Conservation (phyloP, 2,113 vertebrate genomes). For the Xenus cinereus region DNA sequence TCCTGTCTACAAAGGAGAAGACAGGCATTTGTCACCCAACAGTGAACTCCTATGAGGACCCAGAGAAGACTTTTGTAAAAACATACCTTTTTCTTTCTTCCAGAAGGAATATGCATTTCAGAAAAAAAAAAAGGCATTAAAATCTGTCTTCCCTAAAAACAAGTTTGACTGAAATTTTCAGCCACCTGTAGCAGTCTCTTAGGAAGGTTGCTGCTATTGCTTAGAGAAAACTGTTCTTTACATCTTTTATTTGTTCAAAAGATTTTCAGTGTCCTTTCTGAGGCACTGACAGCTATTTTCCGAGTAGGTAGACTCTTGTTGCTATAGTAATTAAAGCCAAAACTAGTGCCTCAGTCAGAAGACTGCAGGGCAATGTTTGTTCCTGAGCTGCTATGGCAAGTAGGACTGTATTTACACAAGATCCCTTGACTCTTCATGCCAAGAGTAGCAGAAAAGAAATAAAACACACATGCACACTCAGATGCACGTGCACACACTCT, state of each 20-base stretch:
- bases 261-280: neutral
- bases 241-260: neutral
- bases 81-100: neutral
- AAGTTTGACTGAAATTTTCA: neutral
- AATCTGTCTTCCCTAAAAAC: neutral
- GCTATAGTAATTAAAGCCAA: neutral
- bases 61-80: neutral
- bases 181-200: neutral
- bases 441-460: neutral
- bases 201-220: neutral
- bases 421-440: neutral
- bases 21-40: neutral
- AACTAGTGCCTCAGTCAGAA: neutral
- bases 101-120: neutral
- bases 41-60: neutral
- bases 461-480: neutral
- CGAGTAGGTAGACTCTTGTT: neutral
- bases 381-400: neutral
- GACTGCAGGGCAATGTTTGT: neutral
- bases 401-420: neutral
- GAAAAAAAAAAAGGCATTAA: neutral
- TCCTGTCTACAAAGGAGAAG: neutral
- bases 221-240: neutral
- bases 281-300: neutral
- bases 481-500: neutral